Evolutionary conservation across 2,888 invertebrate genomes (phyloP), one percentile per base, ranked within the genome.

Genomic region (Caenorhabditis sp.): DNA sequence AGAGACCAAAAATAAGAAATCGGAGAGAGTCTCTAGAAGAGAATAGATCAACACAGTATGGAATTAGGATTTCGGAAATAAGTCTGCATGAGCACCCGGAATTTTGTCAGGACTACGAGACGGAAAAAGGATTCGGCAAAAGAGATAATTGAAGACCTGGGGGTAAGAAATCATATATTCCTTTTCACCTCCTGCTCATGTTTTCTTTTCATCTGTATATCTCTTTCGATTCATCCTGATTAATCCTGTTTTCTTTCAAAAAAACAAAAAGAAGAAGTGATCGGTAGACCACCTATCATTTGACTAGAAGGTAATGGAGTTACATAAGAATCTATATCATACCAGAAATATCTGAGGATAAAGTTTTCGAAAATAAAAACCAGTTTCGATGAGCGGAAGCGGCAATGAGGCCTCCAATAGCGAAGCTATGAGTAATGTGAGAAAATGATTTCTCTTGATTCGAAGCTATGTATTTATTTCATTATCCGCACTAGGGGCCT

Each of bases 351-450:
- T 44, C 41, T 16, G 1, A 44, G 24, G 44, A 24, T 12, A 26
- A 63, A 47, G n/a, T n/a, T n/a, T 63, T 63, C 41, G 26, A 63
- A 44, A 3, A n/a, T n/a, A n/a, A n/a, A 61, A 64, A 59, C 64
- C 22, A 58, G 61, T 64, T 16, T n/a, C 22, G 31, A 38, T n/a
- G 35, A 51, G 66, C 44, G 59, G 49, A 56, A 38, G 38, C 41
- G 28, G n/a, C n/a, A n/a, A 16, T 26, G 47, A 38, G 6, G 38
- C 38, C 38, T 38, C 24, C 26, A n/a, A 63, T n/a, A 31, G 61
- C 28, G 70, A 79, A 70, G 70, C 70, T 63, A 64, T 79, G 79
- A 79, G 70, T 79, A 70, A 79, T 79, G 70, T 70, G 70, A 72
- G 79, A 79, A 79, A 79, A 79, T 79, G 44, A 70, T 63, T 64